Conservation (phyloP, 1,140 invertebrate species). For the Globodera ellingtonae region DNA sequence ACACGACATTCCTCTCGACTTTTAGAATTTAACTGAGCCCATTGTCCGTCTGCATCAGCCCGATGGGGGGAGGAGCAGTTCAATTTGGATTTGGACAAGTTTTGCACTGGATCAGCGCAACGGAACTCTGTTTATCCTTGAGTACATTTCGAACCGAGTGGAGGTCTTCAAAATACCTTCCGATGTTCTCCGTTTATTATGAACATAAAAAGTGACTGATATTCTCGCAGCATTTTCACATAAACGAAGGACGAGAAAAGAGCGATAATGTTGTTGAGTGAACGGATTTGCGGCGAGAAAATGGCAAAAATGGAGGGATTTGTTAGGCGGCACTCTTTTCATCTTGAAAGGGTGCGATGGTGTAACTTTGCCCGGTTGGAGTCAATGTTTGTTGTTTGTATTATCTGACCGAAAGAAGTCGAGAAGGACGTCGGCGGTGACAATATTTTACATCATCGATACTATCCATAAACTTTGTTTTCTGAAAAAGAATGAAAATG, state of each 20-base stretch:
- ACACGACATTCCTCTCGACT: background rate
- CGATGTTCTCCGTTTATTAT: background rate
- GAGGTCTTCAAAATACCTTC: background rate
- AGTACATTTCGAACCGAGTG: constrained; percentile 8
- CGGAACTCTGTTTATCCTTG: background rate
- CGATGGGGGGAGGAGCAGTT: background rate
- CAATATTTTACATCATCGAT: constrained; percentile 1
- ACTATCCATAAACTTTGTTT: no score
- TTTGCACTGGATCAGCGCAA: background rate
- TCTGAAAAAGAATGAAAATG: no score
- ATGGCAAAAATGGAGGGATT: background rate
- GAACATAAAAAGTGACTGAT: background rate
- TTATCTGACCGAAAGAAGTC: background rate
- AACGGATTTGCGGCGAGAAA: constrained; percentile 2
- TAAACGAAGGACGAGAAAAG: background rate
- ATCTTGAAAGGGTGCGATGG: background rate
- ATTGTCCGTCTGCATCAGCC: background rate
- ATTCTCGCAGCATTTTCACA: background rate
- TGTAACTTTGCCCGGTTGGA: background rate
- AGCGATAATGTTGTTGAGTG: background rate
- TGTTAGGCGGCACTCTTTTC: background rate
- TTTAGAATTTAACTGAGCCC: background rate
- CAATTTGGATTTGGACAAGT: constrained; percentile 4
- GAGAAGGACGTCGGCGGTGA: background rate
- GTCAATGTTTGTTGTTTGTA: background rate